phyloP scores from a whole-genome alignment of 2,797 vertebrate species.

The Vespertilio murinus region DNA sequence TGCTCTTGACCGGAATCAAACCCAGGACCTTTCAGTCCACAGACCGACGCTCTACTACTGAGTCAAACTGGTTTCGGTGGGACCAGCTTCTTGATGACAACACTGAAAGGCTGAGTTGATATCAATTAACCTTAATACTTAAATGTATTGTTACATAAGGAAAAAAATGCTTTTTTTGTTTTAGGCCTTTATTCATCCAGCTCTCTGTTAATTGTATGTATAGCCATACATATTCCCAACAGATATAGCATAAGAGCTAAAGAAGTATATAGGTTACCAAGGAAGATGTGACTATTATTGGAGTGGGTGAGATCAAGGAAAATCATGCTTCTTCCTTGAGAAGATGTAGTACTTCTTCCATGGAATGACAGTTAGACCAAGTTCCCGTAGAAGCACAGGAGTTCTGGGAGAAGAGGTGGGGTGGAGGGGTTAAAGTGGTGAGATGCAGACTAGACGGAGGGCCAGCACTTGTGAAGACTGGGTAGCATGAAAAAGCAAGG shows the following conservation, averaged over 20 bases:
- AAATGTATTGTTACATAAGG: neutral
- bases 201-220: neutral
- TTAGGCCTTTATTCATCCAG: neutral
- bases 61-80: neutral
- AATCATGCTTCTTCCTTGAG: neutral
- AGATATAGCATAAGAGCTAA: neutral
- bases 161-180: neutral
- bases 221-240: neutral
- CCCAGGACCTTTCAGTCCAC: too few relatives aligned
- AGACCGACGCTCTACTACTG: too few relatives aligned
- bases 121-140: neutral
- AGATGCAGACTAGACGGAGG: neutral
- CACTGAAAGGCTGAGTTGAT: neutral
- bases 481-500: neutral
- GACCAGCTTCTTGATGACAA: neutral
- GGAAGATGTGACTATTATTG: neutral
- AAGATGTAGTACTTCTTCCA: neutral
- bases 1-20: too few relatives aligned
- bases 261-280: neutral
- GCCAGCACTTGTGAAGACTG: neutral
- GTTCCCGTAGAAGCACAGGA: neutral
- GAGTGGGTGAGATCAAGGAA: neutral
- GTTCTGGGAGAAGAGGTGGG: neutral
- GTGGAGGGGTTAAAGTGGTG: fast-evolving
- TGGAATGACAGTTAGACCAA: neutral